These are phyloP conservation scores for Calephelis virginiensis DNA, from an alignment of 1,140 invertebrate species.

Conservation along the genomic window DNA sequence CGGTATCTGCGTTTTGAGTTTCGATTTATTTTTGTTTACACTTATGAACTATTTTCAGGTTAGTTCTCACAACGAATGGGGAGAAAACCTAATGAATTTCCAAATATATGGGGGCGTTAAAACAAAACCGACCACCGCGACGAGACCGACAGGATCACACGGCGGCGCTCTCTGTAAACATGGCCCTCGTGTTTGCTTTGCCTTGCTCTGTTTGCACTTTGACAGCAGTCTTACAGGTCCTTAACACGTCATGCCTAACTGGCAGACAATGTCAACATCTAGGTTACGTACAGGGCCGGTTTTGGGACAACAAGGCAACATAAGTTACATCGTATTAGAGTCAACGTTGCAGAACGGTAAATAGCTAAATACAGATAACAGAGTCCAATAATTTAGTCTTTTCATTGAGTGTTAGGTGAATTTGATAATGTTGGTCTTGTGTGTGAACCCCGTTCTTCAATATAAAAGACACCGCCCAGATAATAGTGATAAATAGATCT, in stretches of 20 bases:
- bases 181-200: constrained; percentile 27
- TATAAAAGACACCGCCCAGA: too few species aligned
- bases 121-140: constrained; percentile 49
- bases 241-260: constrained; percentile 70
- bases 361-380: too few species aligned
- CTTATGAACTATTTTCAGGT: constrained; percentile 31
- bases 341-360: too few species aligned
- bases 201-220: constrained; percentile 64
- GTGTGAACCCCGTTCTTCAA: too few species aligned
- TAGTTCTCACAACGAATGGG: constrained; percentile 28
- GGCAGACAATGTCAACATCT: constrained; percentile 46
- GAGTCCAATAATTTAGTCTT: too few species aligned
- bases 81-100: constrained; percentile 10
- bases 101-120: constrained; percentile 16
- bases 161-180: constrained; percentile 59
- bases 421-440: too few species aligned
- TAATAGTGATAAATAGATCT: too few species aligned
- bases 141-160: constrained; percentile 43
- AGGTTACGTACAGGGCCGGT: constrained; percentile 9
- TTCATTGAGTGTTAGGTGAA: too few species aligned
- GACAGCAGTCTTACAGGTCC: constrained; percentile 75
- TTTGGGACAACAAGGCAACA: not conserved
- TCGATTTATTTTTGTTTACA: too few species aligned
- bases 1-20: too few species aligned
- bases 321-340: not conserved